Percentiles rank a stretch among this genome's conserved stretches.
phyloP scores from a whole-genome alignment of 2,113 vertebrate species.

The Struthio camelus region DNA sequence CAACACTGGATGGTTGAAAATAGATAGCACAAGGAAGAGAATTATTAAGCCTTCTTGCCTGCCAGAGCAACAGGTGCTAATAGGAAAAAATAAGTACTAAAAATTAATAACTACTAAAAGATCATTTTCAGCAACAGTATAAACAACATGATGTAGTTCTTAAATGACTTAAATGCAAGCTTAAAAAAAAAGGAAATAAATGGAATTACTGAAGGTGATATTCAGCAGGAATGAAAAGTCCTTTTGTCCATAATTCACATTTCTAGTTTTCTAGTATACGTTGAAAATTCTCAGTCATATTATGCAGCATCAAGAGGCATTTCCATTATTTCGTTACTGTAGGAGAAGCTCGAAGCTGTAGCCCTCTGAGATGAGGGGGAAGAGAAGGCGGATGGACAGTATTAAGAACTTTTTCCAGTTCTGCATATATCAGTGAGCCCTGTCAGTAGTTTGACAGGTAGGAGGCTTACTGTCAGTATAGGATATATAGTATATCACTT shows the following conservation, averaged over 20 bases:
- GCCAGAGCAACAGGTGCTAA: neutral
- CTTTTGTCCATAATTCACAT: neutral
- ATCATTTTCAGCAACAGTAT: neutral
- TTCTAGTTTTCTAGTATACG: neutral
- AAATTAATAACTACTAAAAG: neutral
- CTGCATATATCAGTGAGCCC: neutral
- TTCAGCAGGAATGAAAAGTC: neutral
- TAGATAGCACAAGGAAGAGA: neutral
- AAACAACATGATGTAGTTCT: neutral
- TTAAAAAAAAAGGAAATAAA: neutral
- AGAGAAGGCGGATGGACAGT: neutral
- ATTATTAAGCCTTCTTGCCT: neutral
- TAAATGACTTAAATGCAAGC: neutral
- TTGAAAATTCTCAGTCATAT: neutral
- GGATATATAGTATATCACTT: neutral
- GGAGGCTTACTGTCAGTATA: neutral
- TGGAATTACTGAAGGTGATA: neutral
- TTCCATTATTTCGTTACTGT: neutral
- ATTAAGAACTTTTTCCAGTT: neutral
- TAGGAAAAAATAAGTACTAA: neutral
- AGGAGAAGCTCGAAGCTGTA: neutral
- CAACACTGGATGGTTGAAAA: neutral
- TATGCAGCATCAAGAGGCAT: neutral
- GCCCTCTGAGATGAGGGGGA: neutral
- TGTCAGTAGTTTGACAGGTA: neutral